phyloP scores from a whole-genome alignment of 2,797 vertebrate genomes.

The Hippopotamyrus pictus region DNA sequence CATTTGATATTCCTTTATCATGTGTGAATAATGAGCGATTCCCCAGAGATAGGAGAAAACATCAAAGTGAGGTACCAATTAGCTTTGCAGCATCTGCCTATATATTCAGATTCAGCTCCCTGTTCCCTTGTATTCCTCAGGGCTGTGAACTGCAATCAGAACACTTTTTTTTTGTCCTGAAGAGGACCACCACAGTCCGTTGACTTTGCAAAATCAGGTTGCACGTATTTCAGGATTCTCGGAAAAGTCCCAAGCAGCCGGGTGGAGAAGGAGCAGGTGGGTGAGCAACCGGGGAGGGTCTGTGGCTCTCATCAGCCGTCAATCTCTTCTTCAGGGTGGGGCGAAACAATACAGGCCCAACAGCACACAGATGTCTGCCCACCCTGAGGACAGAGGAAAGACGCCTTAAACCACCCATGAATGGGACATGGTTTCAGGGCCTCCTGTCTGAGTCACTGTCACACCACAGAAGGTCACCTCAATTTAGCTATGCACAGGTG shows the following conservation, averaged over 20 bases:
- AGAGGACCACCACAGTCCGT: not conserved
- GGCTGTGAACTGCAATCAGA: not conserved
- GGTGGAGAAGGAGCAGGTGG: not conserved
- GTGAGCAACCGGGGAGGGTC: not conserved
- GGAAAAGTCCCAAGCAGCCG: not conserved
- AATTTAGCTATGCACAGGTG: constrained; percentile 4
- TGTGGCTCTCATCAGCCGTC: not conserved
- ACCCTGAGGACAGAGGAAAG: constrained; percentile 9
- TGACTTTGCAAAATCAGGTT: not conserved
- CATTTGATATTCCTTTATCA: not conserved
- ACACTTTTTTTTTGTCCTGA: not conserved
- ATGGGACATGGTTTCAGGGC: not conserved
- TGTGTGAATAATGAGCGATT: not conserved
- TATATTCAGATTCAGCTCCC: not conserved
- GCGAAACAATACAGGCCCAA: not conserved
- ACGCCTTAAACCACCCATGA: not conserved
- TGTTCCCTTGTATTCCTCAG: not conserved
- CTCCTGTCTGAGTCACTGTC: not conserved
- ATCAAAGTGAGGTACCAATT: not conserved
- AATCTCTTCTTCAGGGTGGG: not conserved
- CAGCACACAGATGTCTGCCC: not conserved
- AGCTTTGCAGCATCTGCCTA: not conserved
- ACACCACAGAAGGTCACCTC: constrained; percentile 1
- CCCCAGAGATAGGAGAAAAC: not conserved
- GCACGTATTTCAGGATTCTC: not conserved